Base-by-base conservation (phyloP, 1,140 invertebrate species). In the Teleogryllus occipitalis region DNA sequence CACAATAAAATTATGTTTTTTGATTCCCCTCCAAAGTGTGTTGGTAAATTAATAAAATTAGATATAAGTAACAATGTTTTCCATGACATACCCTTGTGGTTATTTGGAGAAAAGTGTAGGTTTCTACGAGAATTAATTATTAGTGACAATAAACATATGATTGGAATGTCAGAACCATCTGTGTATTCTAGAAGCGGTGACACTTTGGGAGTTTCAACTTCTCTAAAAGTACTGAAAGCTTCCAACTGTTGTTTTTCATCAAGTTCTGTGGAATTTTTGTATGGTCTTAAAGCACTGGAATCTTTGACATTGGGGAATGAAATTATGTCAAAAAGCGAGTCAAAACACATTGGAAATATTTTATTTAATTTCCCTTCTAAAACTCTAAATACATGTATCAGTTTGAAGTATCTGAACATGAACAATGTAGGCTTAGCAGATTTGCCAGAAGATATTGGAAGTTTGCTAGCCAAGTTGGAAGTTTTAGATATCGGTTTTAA, bases 121-220 rank as follows among this genome's bases (percentile, higher is more conserved):
- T 65, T 18, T 3, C 18, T 65, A 65, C 10, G 18, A 1, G 54
- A 65, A 65, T 65, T 65, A 65, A 65, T 14, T 18, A 65, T 65
- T 65, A 65, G 54, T 65, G 18, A 65, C 54, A 65, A 65, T 65
- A 65, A 65, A 65, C 54, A 65, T 65, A 65, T 65, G 54, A 65
- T 65, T 18, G 54, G 54, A 18, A 7, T 65, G 10, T 65, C 54
- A 14, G 54, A 65, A 65, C 54, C 18, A 65, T 65, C 54, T 65
- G 2, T 65, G 54, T 65, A 65, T 65, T 65, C 54, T 65, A 65
- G 7, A 65, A 65, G 54, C 7, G 54, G 54, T 14, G 54, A 65
- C 10, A 65, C 10, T 10, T 18, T 14, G 18, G 54, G 54, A 3
- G 54, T 65, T 10, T 65, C 54, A 3, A 65, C 54, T 65, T 65